Percentiles rank a stretch among this genome's conserved stretches.
Conservation (phyloP, 2,888 invertebrate species). For the Acrocera orbiculus region DNA sequence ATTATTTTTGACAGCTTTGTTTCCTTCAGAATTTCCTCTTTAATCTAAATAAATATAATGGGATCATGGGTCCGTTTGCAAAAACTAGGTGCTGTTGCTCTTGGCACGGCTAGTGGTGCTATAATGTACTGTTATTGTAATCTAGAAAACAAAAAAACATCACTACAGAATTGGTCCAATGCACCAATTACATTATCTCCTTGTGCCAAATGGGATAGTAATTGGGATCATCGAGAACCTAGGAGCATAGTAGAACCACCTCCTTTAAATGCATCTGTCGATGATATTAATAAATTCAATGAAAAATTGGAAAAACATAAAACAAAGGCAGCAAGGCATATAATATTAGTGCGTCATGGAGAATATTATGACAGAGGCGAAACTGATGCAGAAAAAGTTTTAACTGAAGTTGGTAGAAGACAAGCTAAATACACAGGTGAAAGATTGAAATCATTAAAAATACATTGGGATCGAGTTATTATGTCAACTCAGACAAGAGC, state of each 20-base stretch:
- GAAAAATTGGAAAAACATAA: constrained; percentile 44
- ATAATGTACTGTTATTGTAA: too few species aligned
- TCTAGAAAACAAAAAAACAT: too few species aligned
- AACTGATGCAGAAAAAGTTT: constrained; percentile 50
- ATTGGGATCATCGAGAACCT: constrained; percentile 81
- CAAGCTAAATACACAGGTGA: constrained; percentile 79
- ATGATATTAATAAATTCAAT: constrained; percentile 51
- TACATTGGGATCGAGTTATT: constrained; percentile 63
- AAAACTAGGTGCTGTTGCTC: too few species aligned
- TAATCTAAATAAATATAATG: too few species aligned
- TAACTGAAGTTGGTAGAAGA: constrained; percentile 62
- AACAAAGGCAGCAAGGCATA: constrained; percentile 43
- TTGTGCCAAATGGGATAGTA: constrained; percentile 59
- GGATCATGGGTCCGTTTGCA: too few species aligned
- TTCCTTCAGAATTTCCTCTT: too few species aligned
- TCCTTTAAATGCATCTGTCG: constrained; percentile 28
- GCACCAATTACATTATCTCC: too few species aligned
- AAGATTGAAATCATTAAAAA: constrained; percentile 54
- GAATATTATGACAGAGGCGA: constrained; percentile 68
- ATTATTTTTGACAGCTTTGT: too few species aligned
- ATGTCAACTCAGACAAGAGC: constrained; percentile 89
- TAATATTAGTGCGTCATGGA: constrained; percentile 85
- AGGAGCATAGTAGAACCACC: constrained; percentile 47
- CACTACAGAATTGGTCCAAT: too few species aligned
- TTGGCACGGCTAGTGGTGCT: too few species aligned